These are phyloP conservation scores for Acholoe squamosa DNA, from an alignment of 2,888 invertebrate genomes.

Conservation along the genomic window DNA sequence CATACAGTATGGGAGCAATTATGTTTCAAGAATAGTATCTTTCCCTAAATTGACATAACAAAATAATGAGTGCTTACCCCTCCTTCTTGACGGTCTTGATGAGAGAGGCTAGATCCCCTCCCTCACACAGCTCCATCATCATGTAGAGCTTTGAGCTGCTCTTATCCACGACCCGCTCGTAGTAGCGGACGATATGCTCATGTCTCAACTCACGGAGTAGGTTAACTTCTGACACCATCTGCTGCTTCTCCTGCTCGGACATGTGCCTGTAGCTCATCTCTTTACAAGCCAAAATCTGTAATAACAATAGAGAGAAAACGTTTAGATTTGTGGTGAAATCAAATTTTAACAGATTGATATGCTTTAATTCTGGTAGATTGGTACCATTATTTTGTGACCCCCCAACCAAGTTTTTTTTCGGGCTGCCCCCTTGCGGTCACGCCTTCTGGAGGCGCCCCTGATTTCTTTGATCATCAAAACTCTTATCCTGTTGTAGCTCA, in stretches of 20 bases:
- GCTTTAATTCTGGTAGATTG: no score
- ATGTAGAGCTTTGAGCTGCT: slow-evolving; percentile 86
- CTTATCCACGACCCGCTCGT: slow-evolving; percentile 86
- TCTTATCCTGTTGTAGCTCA: no score
- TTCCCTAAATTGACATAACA: no score
- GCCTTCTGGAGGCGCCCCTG: no score
- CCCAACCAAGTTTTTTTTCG: no score
- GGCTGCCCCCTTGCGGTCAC: no score
- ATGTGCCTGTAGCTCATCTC: slow-evolving; percentile 86
- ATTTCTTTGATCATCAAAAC: no score
- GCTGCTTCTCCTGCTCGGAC: slow-evolving; percentile 85
- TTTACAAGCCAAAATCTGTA: slow-evolving; percentile 86
- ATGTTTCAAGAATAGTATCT: no score
- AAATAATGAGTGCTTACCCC: slow-evolving; percentile 74
- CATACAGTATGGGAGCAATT: no score
- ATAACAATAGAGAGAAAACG: neutral
- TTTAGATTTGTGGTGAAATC: neutral
- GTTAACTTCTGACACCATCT: slow-evolving; percentile 86
- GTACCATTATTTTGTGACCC: no score
- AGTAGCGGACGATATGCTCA: slow-evolving; percentile 86
- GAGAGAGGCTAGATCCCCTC: slow-evolving; percentile 86
- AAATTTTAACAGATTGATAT: no score
- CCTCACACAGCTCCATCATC: slow-evolving; percentile 87
- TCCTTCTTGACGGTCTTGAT: slow-evolving; percentile 84
- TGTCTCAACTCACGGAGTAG: slow-evolving; percentile 85